Conservation (phyloP, 1,140 invertebrate genomes). For the Bombus pascuorum region DNA sequence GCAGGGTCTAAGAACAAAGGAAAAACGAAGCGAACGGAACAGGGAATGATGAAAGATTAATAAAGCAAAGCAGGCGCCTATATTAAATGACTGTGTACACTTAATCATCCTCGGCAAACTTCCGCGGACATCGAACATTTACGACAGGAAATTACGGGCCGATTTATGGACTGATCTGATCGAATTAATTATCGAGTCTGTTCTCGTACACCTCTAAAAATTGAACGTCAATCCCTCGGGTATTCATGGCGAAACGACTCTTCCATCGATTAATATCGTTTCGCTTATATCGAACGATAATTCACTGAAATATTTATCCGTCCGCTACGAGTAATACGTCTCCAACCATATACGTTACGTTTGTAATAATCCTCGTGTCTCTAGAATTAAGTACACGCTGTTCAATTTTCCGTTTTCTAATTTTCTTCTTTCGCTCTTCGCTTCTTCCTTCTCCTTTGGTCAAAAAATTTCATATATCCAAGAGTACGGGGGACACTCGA, state of each 20-base stretch:
- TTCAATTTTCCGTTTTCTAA: no score
- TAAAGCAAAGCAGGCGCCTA: neutral
- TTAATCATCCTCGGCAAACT: constrained; percentile 18
- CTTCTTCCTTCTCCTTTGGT: no score
- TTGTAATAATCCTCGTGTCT: neutral
- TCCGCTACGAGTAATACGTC: no score
- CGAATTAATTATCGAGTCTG: constrained; percentile 15
- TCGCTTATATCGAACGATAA: neutral
- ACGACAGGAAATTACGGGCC: constrained; percentile 14
- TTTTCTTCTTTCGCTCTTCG: no score
- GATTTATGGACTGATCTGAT: constrained; percentile 15
- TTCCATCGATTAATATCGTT: neutral
- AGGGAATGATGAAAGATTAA: neutral
- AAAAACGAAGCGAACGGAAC: no score
- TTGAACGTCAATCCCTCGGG: constrained; percentile 1
- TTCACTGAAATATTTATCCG: neutral
- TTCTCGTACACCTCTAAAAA: neutral
- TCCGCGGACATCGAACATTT: constrained; percentile 3
- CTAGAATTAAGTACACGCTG: no score
- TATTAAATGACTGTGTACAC: constrained; percentile 14
- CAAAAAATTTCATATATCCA: no score
- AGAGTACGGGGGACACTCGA: neutral
- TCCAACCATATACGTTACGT: neutral
- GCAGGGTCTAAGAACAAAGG: neutral
- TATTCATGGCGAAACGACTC: neutral